Conservation (phyloP, 2,113 vertebrate species). For the Rostratula benghalensis region DNA sequence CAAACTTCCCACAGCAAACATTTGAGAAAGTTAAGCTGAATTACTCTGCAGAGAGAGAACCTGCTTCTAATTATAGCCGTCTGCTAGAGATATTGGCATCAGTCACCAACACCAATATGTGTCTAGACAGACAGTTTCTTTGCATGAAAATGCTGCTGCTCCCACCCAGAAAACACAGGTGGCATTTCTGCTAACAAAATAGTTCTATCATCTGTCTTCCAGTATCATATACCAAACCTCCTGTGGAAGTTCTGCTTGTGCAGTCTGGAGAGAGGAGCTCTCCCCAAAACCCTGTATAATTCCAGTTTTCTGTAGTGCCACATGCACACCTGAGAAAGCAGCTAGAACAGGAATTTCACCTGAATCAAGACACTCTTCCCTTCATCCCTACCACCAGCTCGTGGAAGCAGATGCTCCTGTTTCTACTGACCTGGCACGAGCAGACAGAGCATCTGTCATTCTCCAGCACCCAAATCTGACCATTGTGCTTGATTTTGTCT, state of each 20-base stretch:
- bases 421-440: constrained; percentile 88
- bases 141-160: not conserved
- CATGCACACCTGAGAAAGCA: not conserved
- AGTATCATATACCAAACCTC: not conserved
- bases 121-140: not conserved
- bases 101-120: not conserved
- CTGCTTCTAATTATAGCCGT: not conserved
- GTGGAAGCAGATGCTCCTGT: not conserved
- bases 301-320: not conserved
- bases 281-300: not conserved
- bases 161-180: not conserved
- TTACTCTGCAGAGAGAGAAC: not conserved
- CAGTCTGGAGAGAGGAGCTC: not conserved
- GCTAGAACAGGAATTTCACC: not conserved
- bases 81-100: not conserved
- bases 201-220: not conserved
- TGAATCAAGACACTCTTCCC: not conserved
- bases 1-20: not conserved
- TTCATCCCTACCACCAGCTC: not conserved
- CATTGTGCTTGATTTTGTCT: constrained; percentile 92
- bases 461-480: constrained; percentile 98
- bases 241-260: accelerated
- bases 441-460: constrained; percentile 96
- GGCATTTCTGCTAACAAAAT: not conserved
- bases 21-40: not conserved